Conservation (phyloP, 2,888 invertebrate species). For the Pyrochroa serraticornis region DNA sequence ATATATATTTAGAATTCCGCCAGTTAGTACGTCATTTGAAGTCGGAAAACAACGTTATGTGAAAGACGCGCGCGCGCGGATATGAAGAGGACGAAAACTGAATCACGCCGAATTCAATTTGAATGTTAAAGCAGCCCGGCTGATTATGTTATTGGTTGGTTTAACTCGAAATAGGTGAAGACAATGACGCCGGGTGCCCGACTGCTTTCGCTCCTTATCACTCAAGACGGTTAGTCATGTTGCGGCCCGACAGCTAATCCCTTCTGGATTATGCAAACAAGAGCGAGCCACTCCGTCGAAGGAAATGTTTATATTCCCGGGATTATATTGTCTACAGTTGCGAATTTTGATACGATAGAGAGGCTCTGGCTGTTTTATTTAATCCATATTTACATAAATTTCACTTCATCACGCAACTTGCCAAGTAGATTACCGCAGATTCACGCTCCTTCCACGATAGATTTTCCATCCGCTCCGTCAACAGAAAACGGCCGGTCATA, state of each 20-base stretch:
- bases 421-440: constrained; percentile 37
- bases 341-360: constrained; percentile 47
- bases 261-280: constrained; percentile 46
- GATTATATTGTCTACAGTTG: constrained; percentile 47
- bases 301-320: constrained; percentile 47
- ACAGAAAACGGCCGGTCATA: neutral
- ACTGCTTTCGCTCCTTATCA: constrained; percentile 34
- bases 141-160: constrained; percentile 39
- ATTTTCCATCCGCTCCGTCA: neutral
- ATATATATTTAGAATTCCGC: constrained; percentile 24
- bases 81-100: constrained; percentile 36
- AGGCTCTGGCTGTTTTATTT: constrained; percentile 44
- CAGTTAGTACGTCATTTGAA: constrained; percentile 26
- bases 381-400: constrained; percentile 54
- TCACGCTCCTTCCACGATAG: constrained; percentile 11
- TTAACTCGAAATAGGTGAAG: constrained; percentile 35
- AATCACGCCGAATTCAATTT: constrained; percentile 39
- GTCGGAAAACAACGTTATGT: constrained; percentile 25
- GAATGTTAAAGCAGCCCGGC: constrained; percentile 37
- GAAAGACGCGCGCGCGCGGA: constrained; percentile 24
- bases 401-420: constrained; percentile 43
- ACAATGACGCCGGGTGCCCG: constrained; percentile 30
- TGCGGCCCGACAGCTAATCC: constrained; percentile 42
- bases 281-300: constrained; percentile 35
- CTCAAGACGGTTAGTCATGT: constrained; percentile 41